Base-by-base conservation (phyloP, 2,888 invertebrate species). In the Perdita meconis region DNA sequence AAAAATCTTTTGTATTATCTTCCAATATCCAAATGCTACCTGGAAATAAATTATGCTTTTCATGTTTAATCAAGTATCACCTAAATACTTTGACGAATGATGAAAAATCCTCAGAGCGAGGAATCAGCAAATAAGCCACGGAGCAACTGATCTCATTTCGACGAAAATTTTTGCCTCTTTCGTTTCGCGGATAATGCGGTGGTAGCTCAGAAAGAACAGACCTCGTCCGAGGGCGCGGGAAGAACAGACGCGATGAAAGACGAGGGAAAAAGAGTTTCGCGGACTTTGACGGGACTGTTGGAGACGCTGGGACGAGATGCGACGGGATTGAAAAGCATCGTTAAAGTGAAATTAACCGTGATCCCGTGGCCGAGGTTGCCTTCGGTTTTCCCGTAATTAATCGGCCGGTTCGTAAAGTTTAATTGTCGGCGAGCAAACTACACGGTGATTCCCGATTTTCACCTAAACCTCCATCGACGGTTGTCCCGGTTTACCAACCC, bases 301-400 rank as follows among this genome's bases (percentile, higher is more conserved):
- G 13, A 36, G 60, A 38, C 36, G 24, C 55, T 53, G 40, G 63
- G 16, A 59, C 59, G 76, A 67, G 68, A 63, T 47, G 63, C 63
- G 57, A 51, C 13, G 60, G 55, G 47, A 77, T 74, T 60, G 74
- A 77, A 74, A 60, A 60, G 56, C 68, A 64, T 56, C 74, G 68
- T 74, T 74, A 64, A 73, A 77, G 64, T 56, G 77, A 77, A 77
- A 77, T 77, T 77, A 74, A 77, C 74, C 77, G 74, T 74, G 77
- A 77, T 77, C 67, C 22, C 66, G 60, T 59, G 42, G 59, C 53
- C 19, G 26, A 57, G 69, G 36, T 61, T 55, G 63, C 38, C 77
- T 55, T 34, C 67, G 67, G 47, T 67, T 60, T 74, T 55, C 36
- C 44, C 42, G 70, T 71, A 78, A 78, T 78, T 78, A 78, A 75